Base-by-base conservation (phyloP, 2,113 vertebrate genomes). In the Choloepus hoffmanni region DNA sequence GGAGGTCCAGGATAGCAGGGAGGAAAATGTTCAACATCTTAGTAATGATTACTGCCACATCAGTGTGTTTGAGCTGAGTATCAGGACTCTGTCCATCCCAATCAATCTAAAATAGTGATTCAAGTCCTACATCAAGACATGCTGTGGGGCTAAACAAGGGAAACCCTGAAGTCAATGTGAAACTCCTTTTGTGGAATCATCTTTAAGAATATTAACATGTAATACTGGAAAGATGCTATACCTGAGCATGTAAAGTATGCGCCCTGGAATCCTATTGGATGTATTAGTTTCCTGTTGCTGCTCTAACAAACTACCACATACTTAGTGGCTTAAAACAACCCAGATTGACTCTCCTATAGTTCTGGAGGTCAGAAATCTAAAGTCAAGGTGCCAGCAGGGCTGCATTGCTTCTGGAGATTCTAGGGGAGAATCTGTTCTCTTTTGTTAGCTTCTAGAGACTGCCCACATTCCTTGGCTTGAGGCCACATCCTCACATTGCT, bases 131-230 rank as follows among this genome's bases (percentile, higher is more conserved):
- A 28, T 70, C 3, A 60, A 16, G 2, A 8, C 73, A 8, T 26
- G 21, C n/a, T 26, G 26, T 90, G 30, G 0, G 28, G 14, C 16
- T 72, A 81, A 72, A 65, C 18, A 72, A 92, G 30, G 23, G 10
- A 92, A 78, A 65, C 23, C 53, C 26, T 82, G 18, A 96, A 94
- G 16, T 55, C 36, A 79, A 13, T 16, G 4, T 40, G n/a, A 92
- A 79, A 36, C n/a, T 88, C 24, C 55, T 72, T 26, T 92, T 77
- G 30, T 65, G 30, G 28, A 89, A 24, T 85, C 23, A 85, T 94
- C 79, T 95, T 63, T 82, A 94, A 45, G 26, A 96, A 43, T 92
- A 58, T 30, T 23, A 30, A 86, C 43, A 87, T 85, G 26, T 60
- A 81, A 68, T 55, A 36, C 65, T 74, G 43, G 84, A 76, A 89